These are phyloP conservation scores for Narcine bancroftii DNA, from an alignment of 2,113 vertebrate genomes.

Conservation along the genomic window DNA sequence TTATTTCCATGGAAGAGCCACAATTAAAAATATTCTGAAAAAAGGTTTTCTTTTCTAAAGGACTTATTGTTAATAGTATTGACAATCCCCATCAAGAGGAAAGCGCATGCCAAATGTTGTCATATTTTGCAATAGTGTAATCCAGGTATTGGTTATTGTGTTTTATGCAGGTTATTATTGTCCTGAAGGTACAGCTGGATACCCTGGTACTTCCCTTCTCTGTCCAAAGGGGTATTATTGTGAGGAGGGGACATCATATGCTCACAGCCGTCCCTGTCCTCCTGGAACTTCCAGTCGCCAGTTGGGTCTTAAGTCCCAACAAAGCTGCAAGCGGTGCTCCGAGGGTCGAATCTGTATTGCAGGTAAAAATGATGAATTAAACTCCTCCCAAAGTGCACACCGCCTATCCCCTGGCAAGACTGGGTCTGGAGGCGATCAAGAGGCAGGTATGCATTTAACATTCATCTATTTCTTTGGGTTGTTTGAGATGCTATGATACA, in stretches of 20 bases:
- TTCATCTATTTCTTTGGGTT: not conserved
- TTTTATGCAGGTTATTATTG: constrained; percentile 63
- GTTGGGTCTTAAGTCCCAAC: constrained; percentile 66
- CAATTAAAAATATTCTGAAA: not conserved
- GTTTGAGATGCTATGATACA: not conserved
- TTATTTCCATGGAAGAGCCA: not conserved
- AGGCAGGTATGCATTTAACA: not conserved
- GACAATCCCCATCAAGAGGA: not conserved
- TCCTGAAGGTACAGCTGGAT: constrained; percentile 59
- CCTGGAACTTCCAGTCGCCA: constrained; percentile 64
- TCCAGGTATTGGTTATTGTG: not conserved
- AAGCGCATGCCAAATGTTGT: too few species aligned
- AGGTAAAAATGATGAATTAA: constrained; percentile 48
- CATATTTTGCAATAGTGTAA: not conserved
- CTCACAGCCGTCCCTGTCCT: constrained; percentile 66
- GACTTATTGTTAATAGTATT: not conserved
- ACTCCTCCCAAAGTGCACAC: not conserved
- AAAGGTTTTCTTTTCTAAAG: not conserved
- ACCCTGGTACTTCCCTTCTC: constrained; percentile 58
- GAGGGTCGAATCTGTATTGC: constrained; percentile 67
- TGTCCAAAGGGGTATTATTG: constrained; percentile 69
- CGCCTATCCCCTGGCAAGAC: not conserved
- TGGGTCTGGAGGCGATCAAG: not conserved
- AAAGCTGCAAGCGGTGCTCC: constrained; percentile 62
- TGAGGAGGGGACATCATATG: constrained; percentile 60